Evolutionary conservation across 1,140 invertebrate species (phyloP), one percentile per base, ranked within the genome.

Genomic region (Drosophila mauritiana): DNA sequence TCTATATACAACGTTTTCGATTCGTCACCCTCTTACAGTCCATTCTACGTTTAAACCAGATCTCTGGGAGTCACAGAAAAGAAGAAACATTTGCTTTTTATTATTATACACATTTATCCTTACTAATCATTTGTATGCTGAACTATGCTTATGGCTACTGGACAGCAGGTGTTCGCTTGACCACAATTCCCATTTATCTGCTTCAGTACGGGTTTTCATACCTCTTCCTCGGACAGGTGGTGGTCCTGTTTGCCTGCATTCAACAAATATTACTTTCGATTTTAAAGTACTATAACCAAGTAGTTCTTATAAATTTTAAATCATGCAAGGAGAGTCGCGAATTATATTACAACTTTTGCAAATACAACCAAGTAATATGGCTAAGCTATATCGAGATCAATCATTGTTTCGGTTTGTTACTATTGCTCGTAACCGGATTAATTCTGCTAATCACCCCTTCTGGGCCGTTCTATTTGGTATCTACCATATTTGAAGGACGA

Each of bases 111-210:
- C 64, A 70, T 13, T 1, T 70, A 5, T 10, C 25, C 0, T 17
- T 70, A 3, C 46, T 69, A 25, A 31, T 1, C 3, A 5, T 12
- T 31, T 70, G 49, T n/a, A 46, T 70, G 40, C 2, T 70, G 3
- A 70, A 70, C 64, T 70, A 55, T 12, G 40, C 11, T n/a, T 17
- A 70, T 11, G 67, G 67, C 2, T 70, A 70, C 11, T 69, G 49
- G 49, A 17, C 17, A 22, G 25, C 67, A 0, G 49, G 25, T 0
- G 49, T 70, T 7, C 8, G 1, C 8, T 5, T 12, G 17, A 5
- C 13, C 1, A 8, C 12, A 5, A 56, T 70, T 25, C 42, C 67
- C 6, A 12, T 70, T 39, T 69, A 55, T 4, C 34, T 70, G 0
- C 6, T 55, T 12, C 63, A 70, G 25, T 70, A 70, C 34, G 67